Conservation (phyloP, 1,140 invertebrate genomes). For the Nixonia krombeini region DNA sequence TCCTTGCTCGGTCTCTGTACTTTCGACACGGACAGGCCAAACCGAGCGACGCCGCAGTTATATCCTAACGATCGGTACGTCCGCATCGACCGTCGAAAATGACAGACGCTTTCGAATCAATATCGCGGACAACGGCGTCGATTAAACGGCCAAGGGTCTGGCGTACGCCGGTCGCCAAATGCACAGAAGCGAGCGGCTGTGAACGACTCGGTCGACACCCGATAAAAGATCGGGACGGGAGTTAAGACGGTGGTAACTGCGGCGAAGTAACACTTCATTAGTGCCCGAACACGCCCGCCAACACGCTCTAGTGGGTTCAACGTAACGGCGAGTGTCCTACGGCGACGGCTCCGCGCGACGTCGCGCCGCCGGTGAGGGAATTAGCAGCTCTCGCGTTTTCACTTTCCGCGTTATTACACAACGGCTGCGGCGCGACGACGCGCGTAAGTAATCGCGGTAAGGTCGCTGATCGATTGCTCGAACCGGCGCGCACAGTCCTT, state of each 20-base stretch:
- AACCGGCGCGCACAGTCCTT: background rate
- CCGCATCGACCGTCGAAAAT: too few species aligned
- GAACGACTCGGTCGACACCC: background rate
- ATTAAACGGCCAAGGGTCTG: too few species aligned
- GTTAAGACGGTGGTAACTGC: background rate
- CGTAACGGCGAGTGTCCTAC: background rate
- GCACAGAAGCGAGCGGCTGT: too few species aligned
- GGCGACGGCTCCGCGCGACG: too few species aligned
- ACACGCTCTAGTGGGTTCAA: background rate
- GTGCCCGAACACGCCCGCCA: background rate
- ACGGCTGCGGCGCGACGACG: too few species aligned
- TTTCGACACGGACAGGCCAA: background rate
- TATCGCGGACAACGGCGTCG: too few species aligned
- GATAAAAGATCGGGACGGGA: background rate
- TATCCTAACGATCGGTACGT: too few species aligned
- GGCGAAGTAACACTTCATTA: conserved; percentile 1
- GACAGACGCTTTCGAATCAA: too few species aligned
- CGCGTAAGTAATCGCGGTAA: conserved; percentile 1
- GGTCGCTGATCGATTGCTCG: background rate
- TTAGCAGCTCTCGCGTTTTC: too few species aligned
- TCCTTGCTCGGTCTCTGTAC: conserved; percentile 6
- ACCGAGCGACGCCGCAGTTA: background rate
- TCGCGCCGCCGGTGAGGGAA: too few species aligned
- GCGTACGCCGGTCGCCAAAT: too few species aligned
- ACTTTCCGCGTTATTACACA: background rate